These are phyloP conservation scores for Drosophila guanche DNA, from an alignment of 1,140 invertebrate genomes.

Conservation along the genomic window DNA sequence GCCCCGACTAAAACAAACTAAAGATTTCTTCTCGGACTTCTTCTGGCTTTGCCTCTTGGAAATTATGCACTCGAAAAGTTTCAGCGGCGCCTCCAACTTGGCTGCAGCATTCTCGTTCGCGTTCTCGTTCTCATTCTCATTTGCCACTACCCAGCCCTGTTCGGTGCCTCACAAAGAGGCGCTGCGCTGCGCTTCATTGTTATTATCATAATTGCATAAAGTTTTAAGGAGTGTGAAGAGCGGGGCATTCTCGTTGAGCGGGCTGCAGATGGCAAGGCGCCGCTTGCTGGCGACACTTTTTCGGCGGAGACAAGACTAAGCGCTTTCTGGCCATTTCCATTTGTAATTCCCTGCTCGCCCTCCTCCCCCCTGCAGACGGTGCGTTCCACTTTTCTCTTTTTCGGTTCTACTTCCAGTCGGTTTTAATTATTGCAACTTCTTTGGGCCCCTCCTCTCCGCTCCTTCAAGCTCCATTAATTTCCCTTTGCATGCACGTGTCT, in stretches of 20 bases:
- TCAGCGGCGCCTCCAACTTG: slow-evolving; percentile 14
- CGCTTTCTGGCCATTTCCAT: slow-evolving; percentile 14
- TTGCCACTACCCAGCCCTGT: slow-evolving; percentile 11
- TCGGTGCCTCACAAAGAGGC: slow-evolving; percentile 33
- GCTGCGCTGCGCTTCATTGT: slow-evolving; percentile 61
- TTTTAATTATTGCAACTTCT: slow-evolving; percentile 65
- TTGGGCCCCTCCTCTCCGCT: not conserved
- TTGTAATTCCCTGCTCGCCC: not conserved
- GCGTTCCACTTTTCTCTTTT: slow-evolving; percentile 4
- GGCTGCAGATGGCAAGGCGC: slow-evolving; percentile 20
- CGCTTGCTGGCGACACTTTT: slow-evolving; percentile 51
- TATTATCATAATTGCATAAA: slow-evolving; percentile 80
- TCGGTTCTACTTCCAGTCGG: slow-evolving; percentile 21
- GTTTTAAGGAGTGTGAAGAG: slow-evolving; percentile 22
- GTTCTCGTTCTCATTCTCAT: not conserved
- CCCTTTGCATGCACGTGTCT: slow-evolving; percentile 41
- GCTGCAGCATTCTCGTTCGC: slow-evolving; percentile 36
- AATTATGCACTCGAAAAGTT: slow-evolving; percentile 67
- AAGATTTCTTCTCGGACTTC: slow-evolving; percentile 7
- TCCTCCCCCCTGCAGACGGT: no score
- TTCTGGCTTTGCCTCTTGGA: slow-evolving; percentile 13
- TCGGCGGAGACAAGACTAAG: slow-evolving; percentile 27
- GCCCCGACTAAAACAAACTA: slow-evolving; percentile 49
- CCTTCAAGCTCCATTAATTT: slow-evolving; percentile 49
- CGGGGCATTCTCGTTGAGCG: not conserved